These are phyloP conservation scores for Agrotis puta DNA, from an alignment of 2,888 invertebrate species.

Conservation along the genomic window DNA sequence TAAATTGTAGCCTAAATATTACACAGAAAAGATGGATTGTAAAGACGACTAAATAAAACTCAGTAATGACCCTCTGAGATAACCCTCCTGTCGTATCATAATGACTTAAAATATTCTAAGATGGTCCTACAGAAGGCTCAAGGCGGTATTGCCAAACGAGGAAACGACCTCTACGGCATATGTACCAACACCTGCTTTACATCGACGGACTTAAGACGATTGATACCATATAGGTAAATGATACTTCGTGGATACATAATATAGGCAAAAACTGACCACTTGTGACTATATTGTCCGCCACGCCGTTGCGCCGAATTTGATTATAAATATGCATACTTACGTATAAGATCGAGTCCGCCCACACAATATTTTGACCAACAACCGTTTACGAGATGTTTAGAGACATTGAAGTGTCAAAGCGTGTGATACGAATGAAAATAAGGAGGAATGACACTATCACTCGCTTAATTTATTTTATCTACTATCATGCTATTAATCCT, in stretches of 20 bases:
- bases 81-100: constrained; percentile 43
- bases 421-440: constrained; percentile 78
- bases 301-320: constrained; percentile 21
- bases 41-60: constrained; percentile 18
- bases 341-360: constrained; percentile 27
- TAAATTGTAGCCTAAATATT: not conserved
- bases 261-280: constrained; percentile 33
- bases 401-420: constrained; percentile 67
- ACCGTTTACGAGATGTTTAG: constrained; percentile 48
- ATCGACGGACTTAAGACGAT: constrained; percentile 14
- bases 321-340: constrained; percentile 13
- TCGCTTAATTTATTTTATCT: constrained; percentile 73
- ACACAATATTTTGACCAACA: constrained; percentile 55
- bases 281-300: constrained; percentile 19
- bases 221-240: constrained; percentile 31
- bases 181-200: constrained; percentile 38
- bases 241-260: constrained; percentile 1
- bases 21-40: constrained; percentile 1
- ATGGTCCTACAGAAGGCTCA: constrained; percentile 71
- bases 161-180: constrained; percentile 73
- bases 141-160: constrained; percentile 75
- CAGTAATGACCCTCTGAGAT: constrained; percentile 35
- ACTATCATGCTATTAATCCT: too few relatives aligned
- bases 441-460: constrained; percentile 74
- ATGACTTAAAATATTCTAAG: constrained; percentile 29